phyloP scores from a whole-genome alignment of 2,888 invertebrate species.

The Caenorhabditis sp. region DNA sequence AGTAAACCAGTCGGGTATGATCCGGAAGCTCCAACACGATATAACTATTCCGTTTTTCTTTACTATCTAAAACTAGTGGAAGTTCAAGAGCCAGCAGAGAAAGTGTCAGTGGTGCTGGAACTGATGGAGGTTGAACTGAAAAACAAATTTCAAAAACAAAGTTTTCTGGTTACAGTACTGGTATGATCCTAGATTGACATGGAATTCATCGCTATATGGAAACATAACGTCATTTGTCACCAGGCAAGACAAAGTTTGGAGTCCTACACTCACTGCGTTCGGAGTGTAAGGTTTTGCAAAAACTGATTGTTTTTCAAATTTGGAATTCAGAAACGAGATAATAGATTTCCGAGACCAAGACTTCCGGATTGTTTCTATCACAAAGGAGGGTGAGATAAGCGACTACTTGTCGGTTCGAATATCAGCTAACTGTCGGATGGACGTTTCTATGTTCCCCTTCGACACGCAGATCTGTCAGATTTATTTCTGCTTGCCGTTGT shows the following conservation, averaged over 20 bases:
- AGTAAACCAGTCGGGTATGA: slow-evolving; percentile 38
- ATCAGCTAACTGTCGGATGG: slow-evolving; percentile 52
- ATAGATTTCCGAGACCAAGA: slow-evolving; percentile 59
- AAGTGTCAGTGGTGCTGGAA: slow-evolving; percentile 54
- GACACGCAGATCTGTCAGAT: slow-evolving; percentile 52
- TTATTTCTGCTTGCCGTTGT: slow-evolving; percentile 42
- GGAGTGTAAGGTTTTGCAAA: slow-evolving; percentile 37
- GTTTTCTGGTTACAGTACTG: slow-evolving; percentile 5
- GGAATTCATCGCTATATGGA: slow-evolving; percentile 30
- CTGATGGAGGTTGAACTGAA: slow-evolving; percentile 42
- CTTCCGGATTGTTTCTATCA: slow-evolving; percentile 26
- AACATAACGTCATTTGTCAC: slow-evolving; percentile 20
- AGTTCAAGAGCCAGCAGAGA: slow-evolving; percentile 55
- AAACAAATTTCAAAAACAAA: not conserved
- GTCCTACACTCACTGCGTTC: slow-evolving; percentile 49
- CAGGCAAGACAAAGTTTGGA: slow-evolving; percentile 50
- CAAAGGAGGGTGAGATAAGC: not conserved
- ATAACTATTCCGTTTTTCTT: slow-evolving; percentile 43
- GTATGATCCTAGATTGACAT: slow-evolving; percentile 46
- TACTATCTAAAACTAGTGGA: slow-evolving; percentile 61
- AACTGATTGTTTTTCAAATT: too few relatives aligned
- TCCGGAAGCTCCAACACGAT: slow-evolving; percentile 17
- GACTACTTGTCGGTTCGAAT: slow-evolving; percentile 42
- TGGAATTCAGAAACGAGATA: slow-evolving; percentile 48
- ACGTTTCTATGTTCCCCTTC: slow-evolving; percentile 53